Evolutionary conservation across 2,113 vertebrate species (phyloP), one percentile per base, ranked within the genome.

Genomic region (Rana temporaria): DNA sequence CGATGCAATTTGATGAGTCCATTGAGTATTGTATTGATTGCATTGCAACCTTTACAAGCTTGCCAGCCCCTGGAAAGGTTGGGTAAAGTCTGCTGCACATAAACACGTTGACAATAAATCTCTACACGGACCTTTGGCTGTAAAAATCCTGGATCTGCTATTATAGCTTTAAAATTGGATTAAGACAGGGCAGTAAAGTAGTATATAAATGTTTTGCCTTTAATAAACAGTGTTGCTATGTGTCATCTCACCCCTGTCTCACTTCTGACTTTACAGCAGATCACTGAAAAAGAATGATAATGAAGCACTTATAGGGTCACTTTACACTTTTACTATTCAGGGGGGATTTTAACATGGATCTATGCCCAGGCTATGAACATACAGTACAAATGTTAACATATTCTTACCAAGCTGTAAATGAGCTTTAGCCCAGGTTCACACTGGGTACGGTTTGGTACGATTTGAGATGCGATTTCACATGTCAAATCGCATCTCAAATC

Each of bases 21-120:
- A 85, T 63, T 76, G 86, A 89, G 84, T 26, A 86, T 85, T 87
- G 85, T 67, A 88, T 85, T 85, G 85, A 85, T 87, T 88, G 84
- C 87, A 85, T 88, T 48, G 67, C 74, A 64, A 78, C 57, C 69
- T 90, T 87, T 84, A 78, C 73, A 59, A 57, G 78, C 67, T 87
- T 48, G 63, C 79, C 14, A 6, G 60, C 77, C 88, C 79, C 84
- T 52, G 85, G 75, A 32, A 74, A 74, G 22, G 62, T 64, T 57
- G 70, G 59, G 72, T 60, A 82, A 67, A 83, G 14, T 55, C 70
- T 74, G 26, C 42, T 9, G 53, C 56, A 83, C 62, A 73, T 60
- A 74, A 67, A 75, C 81, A 75, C 71, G 30, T 82, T 24, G 15
- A 20, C 30, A 59, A 68, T 75, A 76, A 67, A 68, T 76, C 56